These are phyloP conservation scores for Ceryle rudis DNA, from an alignment of 2,797 vertebrate genomes.

Conservation along the genomic window DNA sequence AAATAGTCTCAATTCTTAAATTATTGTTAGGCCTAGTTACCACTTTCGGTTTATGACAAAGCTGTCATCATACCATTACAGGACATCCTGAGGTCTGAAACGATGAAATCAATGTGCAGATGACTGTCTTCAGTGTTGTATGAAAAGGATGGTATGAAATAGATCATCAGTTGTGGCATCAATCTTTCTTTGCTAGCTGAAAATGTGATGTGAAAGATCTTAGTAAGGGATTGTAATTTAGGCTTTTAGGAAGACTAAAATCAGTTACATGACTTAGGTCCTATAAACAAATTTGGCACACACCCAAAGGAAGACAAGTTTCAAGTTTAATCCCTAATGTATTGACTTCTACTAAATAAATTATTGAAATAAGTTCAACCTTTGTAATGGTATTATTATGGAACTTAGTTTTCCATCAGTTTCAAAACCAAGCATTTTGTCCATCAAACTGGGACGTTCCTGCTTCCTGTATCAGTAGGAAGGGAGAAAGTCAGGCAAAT, in stretches of 20 bases:
- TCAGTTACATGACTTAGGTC: not conserved
- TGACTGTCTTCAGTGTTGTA: not conserved
- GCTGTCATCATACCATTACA: not conserved
- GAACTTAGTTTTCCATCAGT: not conserved
- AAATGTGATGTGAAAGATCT: not conserved
- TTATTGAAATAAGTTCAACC: not conserved
- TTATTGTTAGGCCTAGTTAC: not conserved
- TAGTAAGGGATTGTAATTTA: not conserved
- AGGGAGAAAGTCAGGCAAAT: not conserved
- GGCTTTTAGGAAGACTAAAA: not conserved
- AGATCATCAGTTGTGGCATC: not conserved
- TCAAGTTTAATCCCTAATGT: not conserved
- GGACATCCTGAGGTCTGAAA: not conserved
- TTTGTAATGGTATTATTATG: not conserved
- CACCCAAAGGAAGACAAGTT: not conserved
- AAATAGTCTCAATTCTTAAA: not conserved
- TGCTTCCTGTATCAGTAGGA: not conserved
- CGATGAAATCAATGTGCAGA: not conserved
- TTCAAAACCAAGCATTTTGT: not conserved
- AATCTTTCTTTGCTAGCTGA: not conserved
- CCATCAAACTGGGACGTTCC: not conserved
- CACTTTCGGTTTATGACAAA: not conserved
- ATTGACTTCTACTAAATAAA: not conserved
- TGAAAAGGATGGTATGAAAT: not conserved
- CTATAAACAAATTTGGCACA: not conserved